These are phyloP conservation scores for Melanotaenia parkinsoni DNA, from an alignment of 2,797 vertebrate species.

Conservation along the genomic window DNA sequence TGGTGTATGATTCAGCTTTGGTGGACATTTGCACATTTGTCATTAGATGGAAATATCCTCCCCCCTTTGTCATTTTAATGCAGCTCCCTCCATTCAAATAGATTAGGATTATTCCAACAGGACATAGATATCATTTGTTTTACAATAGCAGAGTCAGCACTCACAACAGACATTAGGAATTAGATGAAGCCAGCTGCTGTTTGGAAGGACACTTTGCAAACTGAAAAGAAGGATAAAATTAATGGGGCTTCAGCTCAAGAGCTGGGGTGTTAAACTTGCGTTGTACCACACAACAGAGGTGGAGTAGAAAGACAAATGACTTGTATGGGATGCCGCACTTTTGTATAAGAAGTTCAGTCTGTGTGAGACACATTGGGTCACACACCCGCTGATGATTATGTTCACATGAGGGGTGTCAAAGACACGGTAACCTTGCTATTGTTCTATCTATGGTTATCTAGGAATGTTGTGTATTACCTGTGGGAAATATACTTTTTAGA, in stretches of 20 bases:
- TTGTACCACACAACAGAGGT: constrained; percentile 32
- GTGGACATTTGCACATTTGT: constrained; percentile 88
- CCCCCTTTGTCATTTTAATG: constrained; percentile 69
- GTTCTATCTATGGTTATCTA: constrained; percentile 71
- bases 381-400: constrained; percentile 56
- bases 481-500: constrained; percentile 73
- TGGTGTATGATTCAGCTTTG: constrained; percentile 84
- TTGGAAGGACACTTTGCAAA: constrained; percentile 50
- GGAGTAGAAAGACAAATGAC: constrained; percentile 54
- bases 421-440: constrained; percentile 78
- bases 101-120: constrained; percentile 82
- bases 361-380: constrained; percentile 51
- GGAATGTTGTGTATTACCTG: constrained; percentile 60
- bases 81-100: constrained; percentile 73
- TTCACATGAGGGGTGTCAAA: constrained; percentile 65
- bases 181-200: constrained; percentile 54
- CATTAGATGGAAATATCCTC: constrained; percentile 74
- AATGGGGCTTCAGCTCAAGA: constrained; percentile 52
- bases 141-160: constrained; percentile 79
- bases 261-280: constrained; percentile 35
- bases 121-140: constrained; percentile 82
- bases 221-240: constrained; percentile 56
- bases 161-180: constrained; percentile 72
- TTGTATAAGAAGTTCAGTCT: constrained; percentile 31
- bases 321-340: constrained; percentile 11